Base-by-base conservation (phyloP, 30 jellyfish, hydroid and myxozoan genomes). In the Aurelia aurita region DNA sequence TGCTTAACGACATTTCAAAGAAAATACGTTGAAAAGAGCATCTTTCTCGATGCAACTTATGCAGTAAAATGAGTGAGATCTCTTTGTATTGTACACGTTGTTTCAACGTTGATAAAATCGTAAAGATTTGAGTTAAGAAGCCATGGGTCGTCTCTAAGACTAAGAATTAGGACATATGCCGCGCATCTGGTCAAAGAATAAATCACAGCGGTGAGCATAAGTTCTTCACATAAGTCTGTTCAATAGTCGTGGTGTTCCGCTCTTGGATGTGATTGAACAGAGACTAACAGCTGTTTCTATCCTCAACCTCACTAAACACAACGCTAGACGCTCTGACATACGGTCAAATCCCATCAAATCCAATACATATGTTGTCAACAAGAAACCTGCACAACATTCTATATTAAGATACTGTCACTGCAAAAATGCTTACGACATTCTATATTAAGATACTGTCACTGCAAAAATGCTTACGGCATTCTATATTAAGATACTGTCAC, bases 121-220 rank as follows among this genome's bases (percentile, higher is more conserved):
- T 34, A 25, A 29, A 29, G 79, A 67, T 22, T 35, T 28, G 61
- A 29, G n/a, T 31, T 67, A 67, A 67, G 79, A 29, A 18, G 47
- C 57, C n/a, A 10, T 25, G 58, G 58, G 31, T 26, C 39, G 20
- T 39, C 26, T 35, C 39, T 26, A 67, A 39, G 21, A 32, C 31
- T 35, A 32, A 35, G 68, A 71, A 39, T 14, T 16, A 26, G 23
- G 83, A 69, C 46, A 71, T 71, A 71, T 71, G 83, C 27, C 62
- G 68, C 21, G 83, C 83, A 71, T 47, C 66, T 71, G 83, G 44
- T 45, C 21, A 12, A 25, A 15, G 66, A 39, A 21, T 25, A 71
- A 71, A 71, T 71, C 83, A 71, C 83, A 71, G 83, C 83, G 83
- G 83, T 46, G 26, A 29, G 46, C 51, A 44, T 19, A 39, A 7